A percentile compares a stretch with the other conserved stretches of the same genome.
Evolutionary conservation across 2,888 invertebrate genomes (phyloP).

Genomic region (Tipula unca): DNA sequence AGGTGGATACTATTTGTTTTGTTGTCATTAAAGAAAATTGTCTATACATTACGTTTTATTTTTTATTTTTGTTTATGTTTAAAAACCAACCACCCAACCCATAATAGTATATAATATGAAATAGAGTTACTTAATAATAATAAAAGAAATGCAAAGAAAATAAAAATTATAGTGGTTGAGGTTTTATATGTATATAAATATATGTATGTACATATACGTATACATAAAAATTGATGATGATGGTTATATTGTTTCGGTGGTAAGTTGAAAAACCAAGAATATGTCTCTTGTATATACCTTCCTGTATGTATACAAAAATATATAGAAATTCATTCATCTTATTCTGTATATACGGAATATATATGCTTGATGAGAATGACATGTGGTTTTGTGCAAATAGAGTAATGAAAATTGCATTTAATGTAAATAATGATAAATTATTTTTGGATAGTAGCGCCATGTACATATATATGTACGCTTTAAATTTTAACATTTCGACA

Average conservation of each 20-base stretch:
- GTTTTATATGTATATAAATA: not conserved
- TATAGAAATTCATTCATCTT: not conserved
- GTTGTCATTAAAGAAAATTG: constrained; percentile 4
- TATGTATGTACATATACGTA: not conserved
- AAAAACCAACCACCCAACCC: not conserved
- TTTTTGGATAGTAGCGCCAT: not conserved
- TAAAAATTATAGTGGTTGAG: not conserved
- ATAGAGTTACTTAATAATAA: not conserved
- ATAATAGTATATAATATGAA: not conserved
- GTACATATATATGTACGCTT: not conserved
- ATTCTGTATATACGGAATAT: not conserved
- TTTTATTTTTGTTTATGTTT: not conserved
- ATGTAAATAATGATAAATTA: not conserved
- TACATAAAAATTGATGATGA: not conserved
- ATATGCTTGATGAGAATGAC: not conserved
- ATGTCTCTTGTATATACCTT: not conserved
- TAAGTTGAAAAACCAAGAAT: not conserved
- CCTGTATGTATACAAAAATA: not conserved
- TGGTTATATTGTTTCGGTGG: constrained; percentile 14
- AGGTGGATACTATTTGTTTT: constrained; percentile 14
- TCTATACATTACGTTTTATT: not conserved
- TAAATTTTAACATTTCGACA: not conserved
- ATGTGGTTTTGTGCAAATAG: not conserved
- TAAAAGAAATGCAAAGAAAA: not conserved
- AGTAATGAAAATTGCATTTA: not conserved